Base-by-base conservation (phyloP, 2,113 vertebrate species). In the Etia nguti region DNA sequence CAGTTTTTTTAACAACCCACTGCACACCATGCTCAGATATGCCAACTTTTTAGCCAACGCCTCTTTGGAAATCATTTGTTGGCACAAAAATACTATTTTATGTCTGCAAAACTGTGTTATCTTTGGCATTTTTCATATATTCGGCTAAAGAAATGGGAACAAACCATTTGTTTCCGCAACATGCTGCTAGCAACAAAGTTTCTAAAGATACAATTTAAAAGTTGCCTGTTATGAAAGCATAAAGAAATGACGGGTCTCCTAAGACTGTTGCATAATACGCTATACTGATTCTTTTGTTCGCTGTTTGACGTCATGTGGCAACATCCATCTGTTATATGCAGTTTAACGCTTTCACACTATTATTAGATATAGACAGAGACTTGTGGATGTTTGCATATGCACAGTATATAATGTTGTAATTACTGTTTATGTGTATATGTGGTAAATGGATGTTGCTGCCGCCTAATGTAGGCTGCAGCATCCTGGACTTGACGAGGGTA, bases 401-500 rank as follows among this genome's bases (percentile, higher is more conserved):
- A 57, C 52, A 65, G 68, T 36, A 82, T 34, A 29, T 80, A 55
- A 9, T 68, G 24, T 20, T 55, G 36, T 57, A 56, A 24, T 41
- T 34, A 36, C 24, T 79, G 79, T 79, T n/a, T 50, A 10, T 81
- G 38, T 41, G 16, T 38, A 55, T 24, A 13, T 56, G 38, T 50
- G 26, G 57, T 20, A 18, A 55, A 68, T 15, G 16, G 22, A 29
- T 85, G 34, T 26, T 86, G 57, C 43, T 68, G 75, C 31, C 75
- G 48, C 55, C 86, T 70, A 88, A 91, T 6, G 18, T 48, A 38
- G 22, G 80, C 26, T 48, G 81, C 79, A 80, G 80, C 82, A 18
- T 91, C 43, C 75, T 68, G 68, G 46, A 81, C 57, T 82, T 85
- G 80, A 92, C 26, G 82, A 83, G 83, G 88, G 87, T 90, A 80